These are phyloP conservation scores for Esox niger DNA, from an alignment of 2,113 vertebrate species.

Conservation along the genomic window DNA sequence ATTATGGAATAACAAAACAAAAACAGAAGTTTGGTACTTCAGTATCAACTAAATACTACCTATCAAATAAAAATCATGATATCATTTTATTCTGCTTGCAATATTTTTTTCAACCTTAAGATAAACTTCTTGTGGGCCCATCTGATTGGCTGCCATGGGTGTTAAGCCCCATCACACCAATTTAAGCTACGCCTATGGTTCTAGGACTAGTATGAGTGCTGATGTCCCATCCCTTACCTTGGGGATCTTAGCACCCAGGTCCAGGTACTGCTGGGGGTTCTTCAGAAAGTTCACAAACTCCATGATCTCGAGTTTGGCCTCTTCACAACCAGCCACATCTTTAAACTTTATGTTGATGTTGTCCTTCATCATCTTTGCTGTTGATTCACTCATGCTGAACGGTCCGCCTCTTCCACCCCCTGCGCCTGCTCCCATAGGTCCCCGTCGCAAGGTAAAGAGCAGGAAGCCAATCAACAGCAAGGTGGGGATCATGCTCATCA, in stretches of 20 bases:
- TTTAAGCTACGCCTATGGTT: too few relatives aligned
- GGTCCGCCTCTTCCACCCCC: slow-evolving; percentile 53
- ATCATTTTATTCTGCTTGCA: too few relatives aligned
- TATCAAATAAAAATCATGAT: too few relatives aligned
- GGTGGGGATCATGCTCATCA: slow-evolving; percentile 61
- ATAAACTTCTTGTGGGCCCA: too few relatives aligned
- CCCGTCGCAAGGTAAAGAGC: slow-evolving; percentile 57
- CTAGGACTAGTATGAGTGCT: too few relatives aligned
- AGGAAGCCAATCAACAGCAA: slow-evolving; percentile 64
- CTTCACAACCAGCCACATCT: slow-evolving; percentile 71
- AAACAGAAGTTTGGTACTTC: too few relatives aligned
- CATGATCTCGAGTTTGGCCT: slow-evolving; percentile 71
- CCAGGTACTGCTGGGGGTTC: slow-evolving; percentile 70
- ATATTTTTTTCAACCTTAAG: too few relatives aligned
- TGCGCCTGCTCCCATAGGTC: slow-evolving; percentile 49
- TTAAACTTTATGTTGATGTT: slow-evolving; percentile 56
- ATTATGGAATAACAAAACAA: too few relatives aligned
- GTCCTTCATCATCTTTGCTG: slow-evolving; percentile 66
- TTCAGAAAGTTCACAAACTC: slow-evolving; percentile 75
- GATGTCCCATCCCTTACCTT: slow-evolving; percentile 48
- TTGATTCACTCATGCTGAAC: slow-evolving; percentile 66
- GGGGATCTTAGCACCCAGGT: slow-evolving; percentile 72
- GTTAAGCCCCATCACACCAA: too few relatives aligned
- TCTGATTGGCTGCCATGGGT: too few relatives aligned
- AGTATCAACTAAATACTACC: too few relatives aligned